phyloP scores from a whole-genome alignment of 35 echinoderm and acorn worm genomes.

The Ophiothrix spiculata region DNA sequence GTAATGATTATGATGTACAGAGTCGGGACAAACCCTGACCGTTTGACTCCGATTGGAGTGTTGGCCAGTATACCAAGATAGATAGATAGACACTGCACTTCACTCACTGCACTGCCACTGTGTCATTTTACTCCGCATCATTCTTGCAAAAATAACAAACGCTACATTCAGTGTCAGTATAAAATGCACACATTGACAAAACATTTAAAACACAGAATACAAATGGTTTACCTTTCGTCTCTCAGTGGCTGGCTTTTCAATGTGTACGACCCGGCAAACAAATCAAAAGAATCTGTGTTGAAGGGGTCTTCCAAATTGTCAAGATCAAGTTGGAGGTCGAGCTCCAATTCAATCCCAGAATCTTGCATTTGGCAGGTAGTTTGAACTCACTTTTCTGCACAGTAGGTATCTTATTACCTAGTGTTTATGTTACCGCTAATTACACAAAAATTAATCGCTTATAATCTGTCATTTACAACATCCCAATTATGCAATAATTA shows the following conservation, averaged over 20 bases:
- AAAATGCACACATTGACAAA: no score
- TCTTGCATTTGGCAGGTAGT: not conserved
- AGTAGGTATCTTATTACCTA: not conserved
- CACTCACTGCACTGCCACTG: no score
- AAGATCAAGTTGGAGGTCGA: not conserved
- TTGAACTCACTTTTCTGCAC: not conserved
- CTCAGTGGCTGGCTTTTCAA: not conserved
- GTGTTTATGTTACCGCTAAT: not conserved
- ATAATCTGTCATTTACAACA: not conserved
- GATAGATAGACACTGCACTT: no score
- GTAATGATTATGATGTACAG: no score
- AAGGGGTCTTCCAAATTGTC: conserved; percentile 3
- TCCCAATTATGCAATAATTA: not conserved
- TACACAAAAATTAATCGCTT: not conserved
- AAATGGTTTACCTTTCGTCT: not conserved
- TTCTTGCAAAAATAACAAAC: no score
- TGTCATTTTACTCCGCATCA: no score
- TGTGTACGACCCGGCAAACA: not conserved
- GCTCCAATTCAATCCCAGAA: not conserved
- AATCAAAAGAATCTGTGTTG: not conserved
- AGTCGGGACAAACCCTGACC: no score
- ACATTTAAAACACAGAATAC: no score
- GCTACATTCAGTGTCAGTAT: no score
- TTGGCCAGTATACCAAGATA: no score
- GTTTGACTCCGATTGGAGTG: no score